Evolutionary conservation across 2,888 invertebrate genomes (phyloP).

Genomic region (Spialia ferax): DNA sequence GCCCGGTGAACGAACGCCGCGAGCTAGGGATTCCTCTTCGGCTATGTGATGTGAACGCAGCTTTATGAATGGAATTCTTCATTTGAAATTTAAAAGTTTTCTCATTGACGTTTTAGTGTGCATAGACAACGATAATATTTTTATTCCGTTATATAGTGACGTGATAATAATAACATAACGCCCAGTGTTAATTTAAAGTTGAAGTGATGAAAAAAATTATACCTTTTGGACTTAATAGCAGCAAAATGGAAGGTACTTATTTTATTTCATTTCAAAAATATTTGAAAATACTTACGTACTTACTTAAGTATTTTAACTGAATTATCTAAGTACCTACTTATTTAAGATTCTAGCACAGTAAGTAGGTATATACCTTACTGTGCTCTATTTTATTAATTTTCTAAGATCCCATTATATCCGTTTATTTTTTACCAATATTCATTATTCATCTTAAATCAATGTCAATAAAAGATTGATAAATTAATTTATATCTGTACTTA

Average conservation of each 20-base stretch:
- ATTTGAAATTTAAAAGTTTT: conserved; percentile 30
- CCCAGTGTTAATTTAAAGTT: background rate
- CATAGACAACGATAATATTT: conserved; percentile 17
- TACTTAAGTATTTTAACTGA: too few relatives aligned
- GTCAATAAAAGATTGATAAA: too few relatives aligned
- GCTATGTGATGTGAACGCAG: conserved; percentile 37
- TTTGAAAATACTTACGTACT: too few relatives aligned
- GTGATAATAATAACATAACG: background rate
- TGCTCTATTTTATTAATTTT: too few relatives aligned
- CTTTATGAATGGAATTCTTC: conserved; percentile 39
- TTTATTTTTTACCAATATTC: too few relatives aligned
- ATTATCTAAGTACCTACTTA: too few relatives aligned
- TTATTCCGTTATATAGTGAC: background rate
- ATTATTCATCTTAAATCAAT: too few relatives aligned
- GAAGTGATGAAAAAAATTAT: background rate
- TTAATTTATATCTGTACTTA: too few relatives aligned
- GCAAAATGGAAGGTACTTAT: conserved; percentile 16
- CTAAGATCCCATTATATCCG: too few relatives aligned
- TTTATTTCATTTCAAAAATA: background rate
- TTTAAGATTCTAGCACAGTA: too few relatives aligned
- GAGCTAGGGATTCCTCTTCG: conserved; percentile 40
- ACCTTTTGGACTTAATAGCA: background rate
- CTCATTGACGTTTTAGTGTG: conserved; percentile 23
- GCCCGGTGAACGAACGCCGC: conserved; percentile 28
- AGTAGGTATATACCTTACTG: too few relatives aligned